Base-by-base conservation (phyloP, 2,888 invertebrate genomes). In the Erpobdella octoculata region DNA sequence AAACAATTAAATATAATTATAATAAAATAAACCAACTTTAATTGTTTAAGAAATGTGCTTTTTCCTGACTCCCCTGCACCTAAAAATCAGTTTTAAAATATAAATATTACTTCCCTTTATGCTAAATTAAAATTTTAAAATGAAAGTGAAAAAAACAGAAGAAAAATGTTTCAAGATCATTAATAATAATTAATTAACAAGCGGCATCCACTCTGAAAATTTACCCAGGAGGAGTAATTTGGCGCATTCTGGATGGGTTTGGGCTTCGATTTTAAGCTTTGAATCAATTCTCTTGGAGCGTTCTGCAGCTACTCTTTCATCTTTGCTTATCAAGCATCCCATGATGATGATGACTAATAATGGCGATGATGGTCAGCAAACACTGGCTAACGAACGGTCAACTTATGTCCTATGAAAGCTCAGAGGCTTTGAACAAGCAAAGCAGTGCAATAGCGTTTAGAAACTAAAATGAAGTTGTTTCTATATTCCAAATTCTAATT, bases 51-150 rank as follows among this genome's bases (percentile, higher is more conserved):
- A 33, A 72, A 72, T 21, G 72, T 72, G 25, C 72, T 72, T 38
- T 72, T 72, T 28, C 72, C 72, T 12, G 72, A 68, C 36, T 72
- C 72, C 31, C 72, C 72, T 62, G 72, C 72, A 21, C 72, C 72
- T 72, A 53, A 48, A 68, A 68, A 15, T 33, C 9, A 12, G 28
- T n/a, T n/a, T 21, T 37, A 35, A 36, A 15, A 33, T 64, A 21
- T 12, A 21, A 35, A 15, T 64, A 12, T 35, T 35, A 61, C 8
- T 36, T 64, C 35, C 21, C 31, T 36, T 21, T 21, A 64, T 64
- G 28, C 37, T 25, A 62, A 6, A 28, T 31, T n/a, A 64, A 33
- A 33, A 21, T 9, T 46, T n/a, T 48, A n/a, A 31, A 31, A 8
- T n/a, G n/a, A n/a, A n/a, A n/a, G n/a, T n/a, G n/a, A n/a, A n/a